Percentiles rank a stretch among this genome's conserved stretches.
These are phyloP conservation scores for Lateolabrax maculatus DNA, from an alignment of 2,797 vertebrate species.

Conservation along the genomic window DNA sequence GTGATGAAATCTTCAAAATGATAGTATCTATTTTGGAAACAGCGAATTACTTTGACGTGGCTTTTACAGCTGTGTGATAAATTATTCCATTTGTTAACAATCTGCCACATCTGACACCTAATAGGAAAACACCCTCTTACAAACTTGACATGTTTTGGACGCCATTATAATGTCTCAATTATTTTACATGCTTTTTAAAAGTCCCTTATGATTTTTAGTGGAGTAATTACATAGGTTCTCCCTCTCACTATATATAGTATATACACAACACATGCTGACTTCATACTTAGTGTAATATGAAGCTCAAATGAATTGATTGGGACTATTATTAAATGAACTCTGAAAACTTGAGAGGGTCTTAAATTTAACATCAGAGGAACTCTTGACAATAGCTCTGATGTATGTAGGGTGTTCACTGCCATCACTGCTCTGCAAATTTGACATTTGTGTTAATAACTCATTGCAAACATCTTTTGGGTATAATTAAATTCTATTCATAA, in stretches of 20 bases:
- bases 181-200: background rate
- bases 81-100: background rate
- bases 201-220: background rate
- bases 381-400: background rate
- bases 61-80: background rate
- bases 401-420: background rate
- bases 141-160: background rate
- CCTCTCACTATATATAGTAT: background rate
- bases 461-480: background rate
- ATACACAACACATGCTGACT: background rate
- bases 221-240: background rate
- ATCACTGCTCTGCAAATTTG: background rate
- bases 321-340: background rate
- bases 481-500: background rate
- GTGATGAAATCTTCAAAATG: background rate
- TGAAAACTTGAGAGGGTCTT: background rate
- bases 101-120: too few relatives aligned
- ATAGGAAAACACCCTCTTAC: background rate
- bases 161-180: background rate
- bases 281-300: background rate
- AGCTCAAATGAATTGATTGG: background rate
- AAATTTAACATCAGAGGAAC: background rate
- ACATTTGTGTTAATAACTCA: background rate
- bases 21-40: background rate
- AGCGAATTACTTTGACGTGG: background rate